Conservation (phyloP, 2,113 vertebrate genomes). For the Bettongia penicillata region DNA sequence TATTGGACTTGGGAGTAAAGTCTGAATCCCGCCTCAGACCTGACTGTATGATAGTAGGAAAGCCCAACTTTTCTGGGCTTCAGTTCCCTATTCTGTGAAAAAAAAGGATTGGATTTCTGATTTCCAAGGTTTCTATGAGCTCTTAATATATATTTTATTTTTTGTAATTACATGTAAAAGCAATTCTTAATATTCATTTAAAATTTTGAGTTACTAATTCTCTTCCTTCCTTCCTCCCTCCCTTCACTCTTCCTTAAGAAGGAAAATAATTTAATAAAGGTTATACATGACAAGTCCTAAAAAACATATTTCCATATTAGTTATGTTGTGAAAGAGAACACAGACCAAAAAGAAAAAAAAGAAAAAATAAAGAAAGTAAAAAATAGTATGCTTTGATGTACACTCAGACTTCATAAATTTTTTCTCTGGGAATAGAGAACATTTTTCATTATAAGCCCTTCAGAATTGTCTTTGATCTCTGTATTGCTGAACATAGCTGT, state of each 20-base stretch:
- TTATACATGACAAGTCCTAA: neutral
- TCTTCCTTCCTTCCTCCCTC: neutral
- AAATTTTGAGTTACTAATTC: neutral
- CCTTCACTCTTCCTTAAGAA: neutral
- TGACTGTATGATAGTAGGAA: neutral
- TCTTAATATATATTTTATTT: no score
- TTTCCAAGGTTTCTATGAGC: neutral
- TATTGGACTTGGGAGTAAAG: neutral
- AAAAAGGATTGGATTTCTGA: neutral
- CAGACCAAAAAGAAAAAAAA: no score
- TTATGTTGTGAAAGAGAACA: neutral
- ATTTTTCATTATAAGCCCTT: neutral
- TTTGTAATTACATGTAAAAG: neutral
- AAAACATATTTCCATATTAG: neutral
- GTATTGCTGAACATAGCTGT: neutral
- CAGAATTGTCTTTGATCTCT: neutral
- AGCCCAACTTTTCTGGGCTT: neutral
- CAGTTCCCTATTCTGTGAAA: neutral
- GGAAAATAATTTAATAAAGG: neutral
- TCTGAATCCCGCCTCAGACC: neutral
- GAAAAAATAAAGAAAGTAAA: no score
- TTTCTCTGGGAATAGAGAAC: no score
- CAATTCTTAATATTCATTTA: neutral
- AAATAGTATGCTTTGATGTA: neutral
- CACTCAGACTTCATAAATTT: neutral